These are phyloP conservation scores for Encarsia formosa DNA, from an alignment of 2,888 invertebrate species.

Conservation along the genomic window DNA sequence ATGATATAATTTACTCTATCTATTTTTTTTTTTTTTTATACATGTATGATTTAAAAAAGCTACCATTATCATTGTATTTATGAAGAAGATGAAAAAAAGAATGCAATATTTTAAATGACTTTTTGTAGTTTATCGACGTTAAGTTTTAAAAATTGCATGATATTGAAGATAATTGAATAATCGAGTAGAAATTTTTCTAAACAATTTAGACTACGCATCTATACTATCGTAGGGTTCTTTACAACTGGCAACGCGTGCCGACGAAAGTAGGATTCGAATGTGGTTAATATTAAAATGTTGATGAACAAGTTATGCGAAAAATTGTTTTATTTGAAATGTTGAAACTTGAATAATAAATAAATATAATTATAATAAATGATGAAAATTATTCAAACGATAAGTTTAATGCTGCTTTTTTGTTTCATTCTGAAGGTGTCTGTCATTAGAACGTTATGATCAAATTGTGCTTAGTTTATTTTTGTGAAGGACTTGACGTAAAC, in stretches of 20 bases:
- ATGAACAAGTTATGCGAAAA: no score
- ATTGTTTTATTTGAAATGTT: conserved; percentile 5
- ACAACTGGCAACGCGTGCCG: conserved; percentile 17
- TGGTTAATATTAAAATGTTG: background rate
- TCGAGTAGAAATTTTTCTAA: conserved; percentile 6
- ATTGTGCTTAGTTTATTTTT: conserved; percentile 16
- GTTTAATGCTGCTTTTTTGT: conserved; percentile 14
- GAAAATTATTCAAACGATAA: conserved; percentile 14
- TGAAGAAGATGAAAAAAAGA: background rate
- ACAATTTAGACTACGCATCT: conserved; percentile 5
- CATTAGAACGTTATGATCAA: background rate
- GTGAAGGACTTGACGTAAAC: conserved; percentile 14
- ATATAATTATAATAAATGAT: conserved; percentile 2
- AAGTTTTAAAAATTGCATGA: no score
- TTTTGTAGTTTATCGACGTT: no score
- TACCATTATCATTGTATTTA: background rate
- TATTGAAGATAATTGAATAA: no score
- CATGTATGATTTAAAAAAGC: background rate
- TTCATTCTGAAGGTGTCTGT: conserved; percentile 2
- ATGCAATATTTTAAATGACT: no score
- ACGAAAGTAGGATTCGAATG: conserved; percentile 20
- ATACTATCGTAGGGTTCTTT: background rate
- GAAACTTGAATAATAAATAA: conserved; percentile 8
- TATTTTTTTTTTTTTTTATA: background rate
- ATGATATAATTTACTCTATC: background rate